A percentile compares a stretch with the other conserved stretches of the same genome.
Conservation (phyloP, 2,113 vertebrate species). For the Brachyistius frenatus region DNA sequence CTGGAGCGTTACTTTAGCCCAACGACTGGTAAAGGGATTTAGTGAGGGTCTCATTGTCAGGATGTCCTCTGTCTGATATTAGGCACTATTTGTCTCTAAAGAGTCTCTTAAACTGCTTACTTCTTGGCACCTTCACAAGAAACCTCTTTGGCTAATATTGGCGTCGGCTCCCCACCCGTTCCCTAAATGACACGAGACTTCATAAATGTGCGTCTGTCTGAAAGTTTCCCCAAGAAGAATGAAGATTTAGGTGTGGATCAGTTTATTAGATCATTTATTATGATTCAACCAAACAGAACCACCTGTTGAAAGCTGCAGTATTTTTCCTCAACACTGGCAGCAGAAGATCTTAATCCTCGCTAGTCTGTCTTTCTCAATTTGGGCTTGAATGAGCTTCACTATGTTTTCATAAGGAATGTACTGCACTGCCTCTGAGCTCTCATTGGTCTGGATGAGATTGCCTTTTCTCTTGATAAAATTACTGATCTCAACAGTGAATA, state of each 20-base stretch:
- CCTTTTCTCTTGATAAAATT: slow-evolving; percentile 28
- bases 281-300: neutral
- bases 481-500: neutral
- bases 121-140: slow-evolving; percentile 4
- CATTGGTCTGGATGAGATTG: slow-evolving; percentile 6
- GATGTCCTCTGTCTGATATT: slow-evolving; percentile 40
- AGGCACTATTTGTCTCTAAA: slow-evolving; percentile 21
- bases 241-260: neutral
- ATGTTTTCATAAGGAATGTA: neutral
- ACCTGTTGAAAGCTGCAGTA: neutral
- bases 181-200: neutral
- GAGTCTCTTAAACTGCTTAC: slow-evolving; percentile 1
- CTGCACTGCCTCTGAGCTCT: neutral
- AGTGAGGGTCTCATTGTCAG: slow-evolving; percentile 17
- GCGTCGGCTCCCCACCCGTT: neutral
- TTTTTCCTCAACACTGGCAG: too few species aligned
- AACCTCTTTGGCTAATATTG: neutral
- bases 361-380: neutral
- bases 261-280: neutral
- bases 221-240: too few species aligned
- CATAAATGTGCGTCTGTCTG: neutral
- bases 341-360: neutral
- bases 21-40: slow-evolving; percentile 15
- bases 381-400: slow-evolving; percentile 4
- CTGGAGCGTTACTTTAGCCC: slow-evolving; percentile 29